Conservation (phyloP, 2,888 invertebrate genomes). For the Carcina quercana region DNA sequence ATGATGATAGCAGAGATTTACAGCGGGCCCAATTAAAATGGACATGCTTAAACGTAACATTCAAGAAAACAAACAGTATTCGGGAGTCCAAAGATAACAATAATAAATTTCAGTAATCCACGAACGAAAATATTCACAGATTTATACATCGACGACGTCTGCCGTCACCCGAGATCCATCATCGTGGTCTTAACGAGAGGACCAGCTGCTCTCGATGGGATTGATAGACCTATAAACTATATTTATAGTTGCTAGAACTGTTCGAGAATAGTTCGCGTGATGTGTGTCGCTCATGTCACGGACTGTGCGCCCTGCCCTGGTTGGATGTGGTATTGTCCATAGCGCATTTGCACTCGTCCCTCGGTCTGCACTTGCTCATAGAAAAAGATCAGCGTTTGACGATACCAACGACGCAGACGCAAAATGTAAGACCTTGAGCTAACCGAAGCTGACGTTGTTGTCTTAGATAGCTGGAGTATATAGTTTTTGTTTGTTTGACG, state of each 20-base stretch:
- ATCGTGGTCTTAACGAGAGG: conserved; percentile 64
- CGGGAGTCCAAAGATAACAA: conserved; percentile 10
- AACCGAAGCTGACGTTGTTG: no score
- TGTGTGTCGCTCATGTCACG: conserved; percentile 41
- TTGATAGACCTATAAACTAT: conserved; percentile 69
- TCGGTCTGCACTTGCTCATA: no score
- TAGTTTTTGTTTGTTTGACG: no score
- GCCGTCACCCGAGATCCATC: conserved; percentile 54
- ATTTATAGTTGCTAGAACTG: conserved; percentile 57
- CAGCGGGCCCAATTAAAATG: conserved; percentile 1
- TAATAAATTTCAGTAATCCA: conserved; percentile 30
- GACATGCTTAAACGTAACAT: conserved; percentile 1
- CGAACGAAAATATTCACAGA: conserved; percentile 28
- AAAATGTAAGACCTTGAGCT: no score
- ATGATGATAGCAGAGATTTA: no score
- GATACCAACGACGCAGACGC: no score
- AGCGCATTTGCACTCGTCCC: no score
- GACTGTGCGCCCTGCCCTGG: no score
- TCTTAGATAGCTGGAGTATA: no score
- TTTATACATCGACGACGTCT: conserved; percentile 26
- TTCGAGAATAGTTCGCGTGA: conserved; percentile 50
- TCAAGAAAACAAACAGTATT: conserved; percentile 3
- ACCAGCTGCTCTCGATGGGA: conserved; percentile 60
- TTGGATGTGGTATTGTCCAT: conserved; percentile 26
- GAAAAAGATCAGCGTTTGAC: conserved; percentile 7